phyloP scores from a whole-genome alignment of 1,140 invertebrate genomes.

The Melanaphis sacchari region DNA sequence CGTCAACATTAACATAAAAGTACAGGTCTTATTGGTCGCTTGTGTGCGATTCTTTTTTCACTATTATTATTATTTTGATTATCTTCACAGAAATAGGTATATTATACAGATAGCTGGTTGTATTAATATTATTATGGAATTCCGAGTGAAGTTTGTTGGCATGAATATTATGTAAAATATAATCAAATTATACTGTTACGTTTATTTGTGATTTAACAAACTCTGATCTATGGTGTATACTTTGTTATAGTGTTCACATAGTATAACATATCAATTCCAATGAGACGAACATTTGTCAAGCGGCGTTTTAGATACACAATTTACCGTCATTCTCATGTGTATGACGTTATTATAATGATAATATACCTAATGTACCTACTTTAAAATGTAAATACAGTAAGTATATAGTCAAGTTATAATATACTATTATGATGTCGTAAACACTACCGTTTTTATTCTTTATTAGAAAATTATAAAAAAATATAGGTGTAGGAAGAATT shows the following conservation, averaged over 20 bases:
- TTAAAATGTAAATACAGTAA: background rate
- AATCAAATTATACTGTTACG: background rate
- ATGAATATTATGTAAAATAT: background rate
- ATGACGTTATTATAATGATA: background rate
- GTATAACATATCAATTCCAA: background rate
- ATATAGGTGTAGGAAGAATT: background rate
- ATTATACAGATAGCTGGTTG: background rate
- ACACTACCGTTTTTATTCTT: background rate
- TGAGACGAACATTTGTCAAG: background rate
- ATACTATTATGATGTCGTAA: background rate
- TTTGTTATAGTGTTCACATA: background rate
- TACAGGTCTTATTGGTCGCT: conserved; percentile 31
- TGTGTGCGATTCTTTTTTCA: background rate
- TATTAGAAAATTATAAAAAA: background rate
- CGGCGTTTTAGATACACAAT: background rate
- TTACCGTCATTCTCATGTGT: background rate
- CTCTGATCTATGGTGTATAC: background rate
- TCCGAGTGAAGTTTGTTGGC: background rate
- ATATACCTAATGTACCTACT: background rate
- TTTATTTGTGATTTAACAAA: background rate
- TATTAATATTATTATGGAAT: conserved; percentile 2
- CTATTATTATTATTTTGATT: background rate
- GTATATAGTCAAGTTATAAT: background rate
- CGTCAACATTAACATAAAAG: conserved; percentile 37
- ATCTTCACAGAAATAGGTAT: background rate